These are phyloP conservation scores for Ciona savignyi DNA, from an alignment of 23 tunicate species.

Conservation along the genomic window DNA sequence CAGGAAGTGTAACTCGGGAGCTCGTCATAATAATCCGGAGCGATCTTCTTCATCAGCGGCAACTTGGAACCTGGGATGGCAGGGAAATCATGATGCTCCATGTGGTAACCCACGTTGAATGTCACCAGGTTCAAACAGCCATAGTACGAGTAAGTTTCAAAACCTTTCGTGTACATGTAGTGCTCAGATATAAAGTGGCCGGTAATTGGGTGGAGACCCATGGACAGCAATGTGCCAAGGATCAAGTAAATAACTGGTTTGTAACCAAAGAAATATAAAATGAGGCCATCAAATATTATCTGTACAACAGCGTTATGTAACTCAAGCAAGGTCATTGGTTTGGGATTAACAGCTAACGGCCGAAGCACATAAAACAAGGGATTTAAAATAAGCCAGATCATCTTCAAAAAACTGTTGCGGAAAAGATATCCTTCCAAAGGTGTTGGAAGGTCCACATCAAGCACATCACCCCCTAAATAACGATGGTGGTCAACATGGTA, in stretches of 20 bases:
- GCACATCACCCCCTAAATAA: constrained; percentile 82
- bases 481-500: constrained; percentile 96
- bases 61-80: constrained; percentile 84
- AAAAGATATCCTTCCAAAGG: constrained; percentile 77
- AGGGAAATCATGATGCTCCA: constrained; percentile 98
- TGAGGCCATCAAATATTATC: constrained; percentile 62
- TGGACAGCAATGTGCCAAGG: constrained; percentile 63
- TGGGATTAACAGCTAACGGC: constrained; percentile 85
- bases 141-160: constrained; percentile 93
- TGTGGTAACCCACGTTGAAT: constrained; percentile 97
- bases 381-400: constrained; percentile 82
- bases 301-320: constrained; percentile 83
- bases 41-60: constrained; percentile 91
- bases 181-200: constrained; percentile 99
- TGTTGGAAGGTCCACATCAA: constrained; percentile 91
- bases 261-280: constrained; percentile 73
- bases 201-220: constrained; percentile 90
- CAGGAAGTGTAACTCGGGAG: constrained; percentile 85
- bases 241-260: constrained; percentile 78
- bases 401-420: constrained; percentile 74
- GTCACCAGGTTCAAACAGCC: constrained; percentile 81
- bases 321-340: constrained; percentile 78
- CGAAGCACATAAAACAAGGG: constrained; percentile 89
- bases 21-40: constrained; percentile 94
- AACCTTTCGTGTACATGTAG: constrained; percentile 92